Percentiles rank a stretch among this genome's conserved stretches.
phyloP scores from a whole-genome alignment of 2,113 vertebrate species.

The Potamarius usumacintae region DNA sequence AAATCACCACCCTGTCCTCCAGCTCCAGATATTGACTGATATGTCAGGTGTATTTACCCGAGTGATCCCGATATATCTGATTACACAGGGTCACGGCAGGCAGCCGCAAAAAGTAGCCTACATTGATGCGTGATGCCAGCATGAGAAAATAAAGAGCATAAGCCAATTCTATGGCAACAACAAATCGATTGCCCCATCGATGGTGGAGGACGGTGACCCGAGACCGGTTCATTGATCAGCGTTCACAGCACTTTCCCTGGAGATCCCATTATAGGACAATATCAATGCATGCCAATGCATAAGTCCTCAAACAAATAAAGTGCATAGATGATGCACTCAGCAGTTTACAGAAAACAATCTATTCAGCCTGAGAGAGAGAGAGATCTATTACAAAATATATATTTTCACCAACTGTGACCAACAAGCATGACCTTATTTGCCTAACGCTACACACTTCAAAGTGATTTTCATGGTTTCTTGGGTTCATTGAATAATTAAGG shows the following conservation, averaged over 20 bases:
- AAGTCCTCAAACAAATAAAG: neutral
- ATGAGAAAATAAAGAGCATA: slow-evolving; percentile 65
- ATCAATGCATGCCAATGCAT: neutral
- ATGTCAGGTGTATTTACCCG: slow-evolving; percentile 11
- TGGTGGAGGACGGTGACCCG: slow-evolving; percentile 60
- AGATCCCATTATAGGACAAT: slow-evolving; percentile 32
- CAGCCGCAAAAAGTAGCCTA: slow-evolving; percentile 54
- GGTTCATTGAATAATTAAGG: neutral
- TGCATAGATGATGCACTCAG: neutral
- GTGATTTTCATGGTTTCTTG: neutral
- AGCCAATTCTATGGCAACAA: slow-evolving; percentile 61
- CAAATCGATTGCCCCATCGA: slow-evolving; percentile 60
- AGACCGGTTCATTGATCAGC: slow-evolving; percentile 63
- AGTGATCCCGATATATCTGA: slow-evolving; percentile 27
- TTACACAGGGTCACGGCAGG: slow-evolving; percentile 46
- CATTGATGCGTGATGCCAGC: slow-evolving; percentile 64
- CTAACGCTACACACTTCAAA: neutral
- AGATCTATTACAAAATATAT: neutral
- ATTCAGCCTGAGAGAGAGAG: neutral
- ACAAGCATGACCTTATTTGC: neutral
- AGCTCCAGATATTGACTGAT: slow-evolving; percentile 4
- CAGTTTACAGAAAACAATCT: neutral
- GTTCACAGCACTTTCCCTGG: slow-evolving; percentile 56
- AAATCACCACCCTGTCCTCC: neutral
- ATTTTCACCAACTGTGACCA: neutral